phyloP scores from a whole-genome alignment of 2,888 invertebrate genomes.

The Didymodactylos carnosus region DNA sequence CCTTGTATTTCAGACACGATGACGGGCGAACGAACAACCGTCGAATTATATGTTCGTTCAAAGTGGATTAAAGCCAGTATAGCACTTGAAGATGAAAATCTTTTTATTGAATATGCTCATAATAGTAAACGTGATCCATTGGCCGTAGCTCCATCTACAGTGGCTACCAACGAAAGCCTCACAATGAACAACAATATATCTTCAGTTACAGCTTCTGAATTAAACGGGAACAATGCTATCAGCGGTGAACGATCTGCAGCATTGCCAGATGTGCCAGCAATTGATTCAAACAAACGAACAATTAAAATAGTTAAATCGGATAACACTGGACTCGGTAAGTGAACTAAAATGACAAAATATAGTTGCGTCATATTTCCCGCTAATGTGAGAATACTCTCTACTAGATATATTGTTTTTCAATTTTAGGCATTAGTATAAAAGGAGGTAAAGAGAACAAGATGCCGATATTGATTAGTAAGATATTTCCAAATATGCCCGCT shows the following conservation, averaged over 20 bases:
- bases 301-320: conserved; percentile 10
- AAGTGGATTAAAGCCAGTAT: neutral
- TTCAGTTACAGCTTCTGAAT: no score
- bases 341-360: neutral
- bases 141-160: no score
- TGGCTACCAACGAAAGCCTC: neutral
- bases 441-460: conserved; percentile 96
- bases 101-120: neutral
- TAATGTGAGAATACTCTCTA: neutral
- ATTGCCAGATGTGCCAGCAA: no score
- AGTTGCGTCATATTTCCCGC: neutral
- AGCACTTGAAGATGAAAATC: neutral
- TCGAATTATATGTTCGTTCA: neutral
- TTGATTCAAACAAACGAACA: conserved; percentile 1
- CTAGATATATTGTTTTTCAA: no score
- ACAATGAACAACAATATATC: neutral
- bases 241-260: no score
- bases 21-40: neutral
- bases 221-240: no score
- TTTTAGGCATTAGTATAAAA: conserved; percentile 95
- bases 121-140: neutral
- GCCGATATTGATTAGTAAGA: conserved; percentile 96
- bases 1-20: neutral
- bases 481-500: conserved; percentile 80
- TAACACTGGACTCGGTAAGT: conserved; percentile 9